phyloP scores from a whole-genome alignment of 2,113 vertebrate species.

The Apistogramma diplotaenia region DNA sequence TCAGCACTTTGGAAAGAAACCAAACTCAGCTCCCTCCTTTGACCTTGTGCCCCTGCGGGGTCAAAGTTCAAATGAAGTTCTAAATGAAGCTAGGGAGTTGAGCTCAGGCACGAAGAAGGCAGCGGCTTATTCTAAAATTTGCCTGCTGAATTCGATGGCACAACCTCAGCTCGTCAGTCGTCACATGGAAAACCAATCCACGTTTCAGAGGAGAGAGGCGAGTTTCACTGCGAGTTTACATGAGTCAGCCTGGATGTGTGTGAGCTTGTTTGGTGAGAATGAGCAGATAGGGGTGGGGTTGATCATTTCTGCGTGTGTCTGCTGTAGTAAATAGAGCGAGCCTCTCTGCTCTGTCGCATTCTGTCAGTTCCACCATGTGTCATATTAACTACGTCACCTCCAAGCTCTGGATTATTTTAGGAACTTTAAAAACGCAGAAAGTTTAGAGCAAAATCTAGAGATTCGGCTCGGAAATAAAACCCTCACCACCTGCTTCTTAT shows the following conservation, averaged over 20 bases:
- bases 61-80: slow-evolving; percentile 11
- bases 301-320: slow-evolving; percentile 7
- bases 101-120: not conserved
- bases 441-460: not conserved
- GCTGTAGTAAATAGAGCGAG: slow-evolving; percentile 55
- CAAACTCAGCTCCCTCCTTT: not conserved
- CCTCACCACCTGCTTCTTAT: slow-evolving; percentile 15
- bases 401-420: slow-evolving; percentile 15
- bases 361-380: slow-evolving; percentile 10
- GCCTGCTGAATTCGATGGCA: not conserved
- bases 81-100: not conserved
- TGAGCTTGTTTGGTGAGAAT: slow-evolving; percentile 48
- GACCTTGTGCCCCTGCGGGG: not conserved
- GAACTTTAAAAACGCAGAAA: not conserved
- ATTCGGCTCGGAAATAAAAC: slow-evolving; percentile 15
- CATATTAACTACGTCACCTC: slow-evolving; percentile 8
- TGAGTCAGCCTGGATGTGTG: slow-evolving; percentile 64
- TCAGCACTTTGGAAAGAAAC: slow-evolving; percentile 3
- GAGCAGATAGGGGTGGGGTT: slow-evolving; percentile 32
- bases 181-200: not conserved
- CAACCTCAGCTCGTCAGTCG: not conserved
- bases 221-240: slow-evolving; percentile 32
- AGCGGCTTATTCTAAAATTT: not conserved
- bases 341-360: slow-evolving; percentile 17
- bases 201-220: not conserved